Evolutionary conservation across 2,888 invertebrate genomes (phyloP).

Genomic region (Eupithecia inturbata): DNA sequence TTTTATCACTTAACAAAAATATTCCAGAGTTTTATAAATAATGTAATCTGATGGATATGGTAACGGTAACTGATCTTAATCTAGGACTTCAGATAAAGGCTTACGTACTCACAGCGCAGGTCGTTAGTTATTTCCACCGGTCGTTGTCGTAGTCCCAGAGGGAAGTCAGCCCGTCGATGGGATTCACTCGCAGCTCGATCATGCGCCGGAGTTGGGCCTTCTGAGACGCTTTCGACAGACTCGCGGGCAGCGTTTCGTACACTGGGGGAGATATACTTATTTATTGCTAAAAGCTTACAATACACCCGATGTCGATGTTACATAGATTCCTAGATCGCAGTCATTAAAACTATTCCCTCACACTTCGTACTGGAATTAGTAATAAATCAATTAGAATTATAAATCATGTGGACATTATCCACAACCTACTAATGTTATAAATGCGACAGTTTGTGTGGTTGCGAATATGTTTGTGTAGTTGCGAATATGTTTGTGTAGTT

Average conservation of each 20-base stretch:
- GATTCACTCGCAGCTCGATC: constrained; percentile 88
- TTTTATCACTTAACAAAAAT: background rate
- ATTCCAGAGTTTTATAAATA: too few relatives aligned
- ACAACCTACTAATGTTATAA: too few relatives aligned
- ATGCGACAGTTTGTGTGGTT: too few relatives aligned
- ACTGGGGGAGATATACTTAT: constrained; percentile 65
- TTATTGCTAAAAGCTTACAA: background rate
- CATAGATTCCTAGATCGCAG: background rate
- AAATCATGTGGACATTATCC: too few relatives aligned
- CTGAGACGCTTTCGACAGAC: constrained; percentile 86
- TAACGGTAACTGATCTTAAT: too few relatives aligned
- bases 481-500: too few relatives aligned
- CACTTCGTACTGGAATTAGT: background rate
- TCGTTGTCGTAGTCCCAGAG: constrained; percentile 94
- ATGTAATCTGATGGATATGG: too few relatives aligned
- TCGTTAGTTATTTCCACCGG: constrained; percentile 42
- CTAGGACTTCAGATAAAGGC: too few relatives aligned
- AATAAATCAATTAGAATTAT: too few relatives aligned
- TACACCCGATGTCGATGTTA: background rate
- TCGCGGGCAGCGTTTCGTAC: constrained; percentile 84
- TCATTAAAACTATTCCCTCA: background rate
- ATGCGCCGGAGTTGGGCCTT: constrained; percentile 90
- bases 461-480: too few relatives aligned
- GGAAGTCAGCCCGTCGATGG: constrained; percentile 91
- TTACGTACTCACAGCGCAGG: background rate